Evolutionary conservation across 2,113 vertebrate genomes (phyloP).

Genomic region (Triplophysa siluroides): DNA sequence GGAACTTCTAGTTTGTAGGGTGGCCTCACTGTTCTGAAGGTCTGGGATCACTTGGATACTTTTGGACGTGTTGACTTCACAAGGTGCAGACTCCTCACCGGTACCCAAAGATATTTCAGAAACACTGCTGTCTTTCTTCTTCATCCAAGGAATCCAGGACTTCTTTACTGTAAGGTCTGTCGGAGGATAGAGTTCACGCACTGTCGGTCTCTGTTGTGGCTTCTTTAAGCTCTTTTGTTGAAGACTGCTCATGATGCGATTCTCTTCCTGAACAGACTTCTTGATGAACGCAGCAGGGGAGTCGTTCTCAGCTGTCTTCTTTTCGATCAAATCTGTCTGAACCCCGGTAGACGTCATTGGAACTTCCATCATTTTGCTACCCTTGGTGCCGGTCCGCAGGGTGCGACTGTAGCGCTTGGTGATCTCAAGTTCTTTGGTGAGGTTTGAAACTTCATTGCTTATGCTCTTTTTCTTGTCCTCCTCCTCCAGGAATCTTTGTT

Average conservation of each 20-base stretch:
- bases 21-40: slow-evolving; percentile 88
- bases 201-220: slow-evolving; percentile 70
- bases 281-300: slow-evolving; percentile 92
- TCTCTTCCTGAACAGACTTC: slow-evolving; percentile 96
- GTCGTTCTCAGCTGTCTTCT: slow-evolving; percentile 83
- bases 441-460: slow-evolving; percentile 86
- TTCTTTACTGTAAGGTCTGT: slow-evolving; percentile 85
- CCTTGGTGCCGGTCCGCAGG: slow-evolving; percentile 86
- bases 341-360: slow-evolving; percentile 86
- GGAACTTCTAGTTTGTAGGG: slow-evolving; percentile 87
- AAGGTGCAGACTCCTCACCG: slow-evolving; percentile 66
- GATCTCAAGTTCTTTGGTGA: slow-evolving; percentile 91
- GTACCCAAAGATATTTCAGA: slow-evolving; percentile 77
- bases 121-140: slow-evolving; percentile 80
- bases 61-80: slow-evolving; percentile 83
- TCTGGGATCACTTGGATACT: slow-evolving; percentile 92
- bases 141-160: slow-evolving; percentile 97
- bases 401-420: slow-evolving; percentile 91
- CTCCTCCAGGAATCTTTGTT: slow-evolving; percentile 90
- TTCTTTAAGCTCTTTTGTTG: slow-evolving; percentile 90
- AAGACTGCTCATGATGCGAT: slow-evolving; percentile 94
- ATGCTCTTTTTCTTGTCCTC: slow-evolving; percentile 91
- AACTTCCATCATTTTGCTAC: slow-evolving; percentile 88
- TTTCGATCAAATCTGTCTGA: slow-evolving; percentile 82
- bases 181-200: slow-evolving; percentile 86